These are phyloP conservation scores for Lordiphosa clarofinis DNA, from an alignment of 1,140 invertebrate species.

Conservation along the genomic window DNA sequence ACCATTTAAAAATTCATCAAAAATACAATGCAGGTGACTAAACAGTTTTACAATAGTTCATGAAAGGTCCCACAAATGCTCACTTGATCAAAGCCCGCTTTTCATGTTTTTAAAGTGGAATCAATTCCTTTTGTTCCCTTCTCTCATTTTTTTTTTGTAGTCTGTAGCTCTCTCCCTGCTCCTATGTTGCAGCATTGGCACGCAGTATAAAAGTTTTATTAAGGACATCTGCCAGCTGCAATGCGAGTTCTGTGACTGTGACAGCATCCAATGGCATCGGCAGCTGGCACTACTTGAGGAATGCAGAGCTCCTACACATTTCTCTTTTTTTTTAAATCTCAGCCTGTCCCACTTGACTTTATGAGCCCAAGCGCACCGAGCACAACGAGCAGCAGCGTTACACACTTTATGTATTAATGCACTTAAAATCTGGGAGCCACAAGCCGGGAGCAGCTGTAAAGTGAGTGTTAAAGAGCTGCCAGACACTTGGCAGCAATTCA, in stretches of 20 bases:
- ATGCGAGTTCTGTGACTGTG: constrained; percentile 26
- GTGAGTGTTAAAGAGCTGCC: constrained; percentile 67
- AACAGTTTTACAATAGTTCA: too few relatives aligned
- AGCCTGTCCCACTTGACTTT: constrained; percentile 51
- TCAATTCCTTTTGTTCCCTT: too few relatives aligned
- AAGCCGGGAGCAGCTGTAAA: constrained; percentile 23
- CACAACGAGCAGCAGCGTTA: constrained; percentile 1
- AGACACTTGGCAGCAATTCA: constrained; percentile 44
- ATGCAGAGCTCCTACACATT: constrained; percentile 18
- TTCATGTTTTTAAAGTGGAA: too few relatives aligned
- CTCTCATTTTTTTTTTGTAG: too few relatives aligned
- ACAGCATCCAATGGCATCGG: constrained; percentile 28
- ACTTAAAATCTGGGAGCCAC: constrained; percentile 45
- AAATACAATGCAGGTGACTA: too few relatives aligned
- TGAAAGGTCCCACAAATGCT: too few relatives aligned
- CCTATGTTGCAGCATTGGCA: constrained; percentile 30
- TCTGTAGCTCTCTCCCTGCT: too few relatives aligned
- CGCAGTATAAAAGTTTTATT: constrained; percentile 58
- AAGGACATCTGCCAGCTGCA: constrained; percentile 53
- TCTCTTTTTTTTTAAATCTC: constrained; percentile 43
- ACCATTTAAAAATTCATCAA: too few relatives aligned
- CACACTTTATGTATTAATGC: constrained; percentile 53
- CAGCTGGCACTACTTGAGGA: constrained; percentile 37
- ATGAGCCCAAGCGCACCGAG: constrained; percentile 18
- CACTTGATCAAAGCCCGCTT: too few relatives aligned